A percentile compares a stretch with the other conserved stretches of the same genome.
These are phyloP conservation scores for Centropyge bicolor DNA, from an alignment of 2,797 vertebrate species.

Conservation along the genomic window DNA sequence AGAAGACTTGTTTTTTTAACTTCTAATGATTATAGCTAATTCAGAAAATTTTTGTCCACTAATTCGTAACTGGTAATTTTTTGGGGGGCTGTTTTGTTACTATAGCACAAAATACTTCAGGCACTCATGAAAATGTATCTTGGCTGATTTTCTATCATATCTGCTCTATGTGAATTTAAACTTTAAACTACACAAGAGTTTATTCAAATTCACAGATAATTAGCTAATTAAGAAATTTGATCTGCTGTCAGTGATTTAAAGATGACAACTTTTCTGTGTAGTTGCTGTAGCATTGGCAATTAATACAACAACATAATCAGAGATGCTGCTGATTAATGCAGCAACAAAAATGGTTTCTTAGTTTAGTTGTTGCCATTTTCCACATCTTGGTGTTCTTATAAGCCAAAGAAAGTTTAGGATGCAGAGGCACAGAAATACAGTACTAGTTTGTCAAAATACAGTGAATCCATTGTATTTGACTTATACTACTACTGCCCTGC, in stretches of 20 bases:
- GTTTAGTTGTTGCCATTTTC: background rate
- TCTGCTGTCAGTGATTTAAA: background rate
- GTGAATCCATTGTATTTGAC: background rate
- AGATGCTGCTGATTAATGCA: background rate
- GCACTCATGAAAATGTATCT: background rate
- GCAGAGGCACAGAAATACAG: background rate
- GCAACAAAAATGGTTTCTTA: background rate
- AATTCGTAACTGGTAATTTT: background rate
- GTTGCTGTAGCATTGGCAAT: background rate
- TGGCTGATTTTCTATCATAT: background rate
- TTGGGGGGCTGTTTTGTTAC: background rate
- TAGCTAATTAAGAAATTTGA: background rate
- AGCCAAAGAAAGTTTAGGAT: constrained; percentile 33
- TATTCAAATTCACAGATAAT: background rate
- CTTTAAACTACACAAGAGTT: background rate
- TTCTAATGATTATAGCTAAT: background rate
- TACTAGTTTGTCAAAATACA: background rate
- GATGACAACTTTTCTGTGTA: background rate
- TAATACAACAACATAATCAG: background rate
- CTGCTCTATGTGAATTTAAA: background rate
- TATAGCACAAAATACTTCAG: background rate
- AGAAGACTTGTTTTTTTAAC: background rate
- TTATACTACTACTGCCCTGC: background rate
- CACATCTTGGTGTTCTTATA: background rate
- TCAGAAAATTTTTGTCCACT: background rate